Conservation (phyloP, 2,113 vertebrate genomes). For the Oreochromis tanganicae region DNA sequence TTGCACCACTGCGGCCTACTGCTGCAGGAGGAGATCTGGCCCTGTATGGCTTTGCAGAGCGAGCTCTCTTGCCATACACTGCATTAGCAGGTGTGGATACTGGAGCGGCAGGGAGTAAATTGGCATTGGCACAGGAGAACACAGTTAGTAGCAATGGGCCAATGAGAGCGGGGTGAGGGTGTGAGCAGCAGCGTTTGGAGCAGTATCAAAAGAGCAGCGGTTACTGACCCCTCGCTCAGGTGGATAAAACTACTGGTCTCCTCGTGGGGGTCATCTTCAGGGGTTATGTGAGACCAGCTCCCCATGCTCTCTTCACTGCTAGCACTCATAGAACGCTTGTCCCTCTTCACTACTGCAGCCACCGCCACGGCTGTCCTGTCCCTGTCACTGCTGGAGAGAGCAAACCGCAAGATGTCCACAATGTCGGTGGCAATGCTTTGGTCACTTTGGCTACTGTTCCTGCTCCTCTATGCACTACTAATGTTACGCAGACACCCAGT, state of each 20-base stretch:
- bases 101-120: constrained; percentile 29
- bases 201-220: constrained; percentile 44
- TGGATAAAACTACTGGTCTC: constrained; percentile 95
- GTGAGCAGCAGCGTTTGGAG: constrained; percentile 40
- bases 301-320: constrained; percentile 94
- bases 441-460: background rate
- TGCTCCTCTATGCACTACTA: background rate
- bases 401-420: constrained; percentile 52
- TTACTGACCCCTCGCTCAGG: constrained; percentile 87
- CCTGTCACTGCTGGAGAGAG: constrained; percentile 69
- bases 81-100: constrained; percentile 9
- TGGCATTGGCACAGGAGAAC: constrained; percentile 29
- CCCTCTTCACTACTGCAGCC: constrained; percentile 70
- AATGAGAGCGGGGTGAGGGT: constrained; percentile 55
- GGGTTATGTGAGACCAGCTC: constrained; percentile 92
- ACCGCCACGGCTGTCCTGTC: constrained; percentile 61
- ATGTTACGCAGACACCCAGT: background rate
- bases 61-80: constrained; percentile 21
- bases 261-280: constrained; percentile 88
- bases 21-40: background rate
- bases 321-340: constrained; percentile 78
- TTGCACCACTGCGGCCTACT: background rate
- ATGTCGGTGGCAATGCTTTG: background rate
- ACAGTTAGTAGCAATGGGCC: constrained; percentile 56
- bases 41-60: constrained; percentile 5